Evolutionary conservation across 2,113 vertebrate genomes (phyloP).

Genomic region (Butastur rufipennis): DNA sequence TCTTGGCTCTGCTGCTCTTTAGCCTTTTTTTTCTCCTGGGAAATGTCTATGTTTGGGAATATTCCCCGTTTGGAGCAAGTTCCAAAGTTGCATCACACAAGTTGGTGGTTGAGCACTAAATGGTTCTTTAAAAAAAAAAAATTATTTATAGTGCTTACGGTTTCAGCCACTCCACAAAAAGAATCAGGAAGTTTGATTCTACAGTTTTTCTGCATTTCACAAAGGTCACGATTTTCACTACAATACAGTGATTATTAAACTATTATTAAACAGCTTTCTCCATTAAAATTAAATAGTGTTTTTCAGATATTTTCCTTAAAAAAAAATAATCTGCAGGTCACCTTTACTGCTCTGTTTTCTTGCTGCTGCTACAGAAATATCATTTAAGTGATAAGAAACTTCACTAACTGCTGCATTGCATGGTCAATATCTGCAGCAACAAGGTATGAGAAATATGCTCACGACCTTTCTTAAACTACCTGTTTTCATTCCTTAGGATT

Average conservation of each 20-base stretch:
- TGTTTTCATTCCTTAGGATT: neutral
- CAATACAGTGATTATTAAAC: neutral
- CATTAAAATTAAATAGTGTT: neutral
- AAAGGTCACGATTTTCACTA: neutral
- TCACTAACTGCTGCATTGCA: neutral
- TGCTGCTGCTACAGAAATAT: neutral
- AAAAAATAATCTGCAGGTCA: neutral
- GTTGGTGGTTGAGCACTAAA: slow-evolving; percentile 1
- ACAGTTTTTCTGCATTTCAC: neutral
- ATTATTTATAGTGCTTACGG: neutral
- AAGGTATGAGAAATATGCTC: neutral
- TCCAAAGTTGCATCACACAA: neutral
- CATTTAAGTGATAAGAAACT: neutral
- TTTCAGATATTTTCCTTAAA: neutral
- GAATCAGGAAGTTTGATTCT: neutral
- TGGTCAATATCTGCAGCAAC: neutral
- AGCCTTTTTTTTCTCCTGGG: neutral
- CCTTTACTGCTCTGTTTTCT: neutral
- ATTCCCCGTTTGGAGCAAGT: slow-evolving; percentile 17
- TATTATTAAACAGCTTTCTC: neutral
- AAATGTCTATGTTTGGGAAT: slow-evolving; percentile 48
- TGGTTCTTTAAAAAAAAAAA: slow-evolving; percentile 7
- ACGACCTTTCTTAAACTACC: neutral
- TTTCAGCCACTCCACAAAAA: neutral
- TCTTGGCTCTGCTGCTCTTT: slow-evolving; percentile 5